Conservation (phyloP, 1,140 invertebrate genomes). For the Drosophila nigromelanica region DNA sequence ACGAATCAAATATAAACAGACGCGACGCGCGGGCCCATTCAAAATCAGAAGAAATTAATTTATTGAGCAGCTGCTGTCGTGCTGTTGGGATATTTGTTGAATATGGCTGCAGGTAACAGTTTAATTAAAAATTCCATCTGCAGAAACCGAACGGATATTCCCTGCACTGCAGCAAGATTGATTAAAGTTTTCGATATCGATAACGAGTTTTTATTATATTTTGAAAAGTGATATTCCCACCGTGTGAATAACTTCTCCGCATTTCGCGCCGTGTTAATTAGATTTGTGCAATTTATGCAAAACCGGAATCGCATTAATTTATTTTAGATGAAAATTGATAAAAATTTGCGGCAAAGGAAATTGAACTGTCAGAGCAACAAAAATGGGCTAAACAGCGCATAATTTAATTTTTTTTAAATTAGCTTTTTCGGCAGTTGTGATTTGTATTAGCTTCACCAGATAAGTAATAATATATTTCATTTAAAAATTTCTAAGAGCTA, state of each 20-base stretch:
- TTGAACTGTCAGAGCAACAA: slow-evolving; percentile 33
- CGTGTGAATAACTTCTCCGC: slow-evolving; percentile 7
- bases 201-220: slow-evolving; percentile 6
- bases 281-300: slow-evolving; percentile 35
- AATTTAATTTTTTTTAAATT: neutral
- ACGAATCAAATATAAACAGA: too few relatives aligned
- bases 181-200: slow-evolving; percentile 29
- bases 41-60: slow-evolving; percentile 45
- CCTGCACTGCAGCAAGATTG: slow-evolving; percentile 20
- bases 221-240: slow-evolving; percentile 5
- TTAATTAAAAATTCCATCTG: slow-evolving; percentile 52
- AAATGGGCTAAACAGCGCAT: neutral
- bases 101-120: slow-evolving; percentile 37
- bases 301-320: slow-evolving; percentile 35
- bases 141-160: slow-evolving; percentile 17
- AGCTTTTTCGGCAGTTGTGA: too few relatives aligned
- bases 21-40: too few relatives aligned
- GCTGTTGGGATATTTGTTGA: slow-evolving; percentile 28
- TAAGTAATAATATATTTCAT: neutral
- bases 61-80: slow-evolving; percentile 41
- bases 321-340: slow-evolving; percentile 46
- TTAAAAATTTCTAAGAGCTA: neutral
- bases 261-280: slow-evolving; percentile 32
- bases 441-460: neutral
- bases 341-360: slow-evolving; percentile 40